These are phyloP conservation scores for Gnathonemus echidnorhynchus DNA, from an alignment of 2,113 vertebrate species.

Conservation along the genomic window DNA sequence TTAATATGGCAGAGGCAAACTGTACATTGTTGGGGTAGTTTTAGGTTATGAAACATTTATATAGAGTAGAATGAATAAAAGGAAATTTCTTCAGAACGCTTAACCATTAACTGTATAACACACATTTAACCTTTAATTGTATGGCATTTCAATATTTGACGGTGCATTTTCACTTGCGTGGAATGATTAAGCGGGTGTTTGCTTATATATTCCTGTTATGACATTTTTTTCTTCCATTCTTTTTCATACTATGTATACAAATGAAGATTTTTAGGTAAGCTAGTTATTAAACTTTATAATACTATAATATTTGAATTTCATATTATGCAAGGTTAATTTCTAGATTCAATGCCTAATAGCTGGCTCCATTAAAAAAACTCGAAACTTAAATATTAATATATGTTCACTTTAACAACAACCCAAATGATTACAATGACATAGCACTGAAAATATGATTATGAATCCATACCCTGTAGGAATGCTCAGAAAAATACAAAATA, in stretches of 20 bases:
- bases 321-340: not conserved
- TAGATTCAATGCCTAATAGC: not conserved
- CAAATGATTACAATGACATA: not conserved
- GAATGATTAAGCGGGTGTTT: not conserved
- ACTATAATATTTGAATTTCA: not conserved
- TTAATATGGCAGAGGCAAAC: not conserved
- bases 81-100: not conserved
- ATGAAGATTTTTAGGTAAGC: too few relatives aligned
- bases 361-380: not conserved
- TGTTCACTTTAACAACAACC: not conserved
- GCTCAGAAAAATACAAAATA: not conserved
- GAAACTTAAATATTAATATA: not conserved
- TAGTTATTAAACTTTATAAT: too few relatives aligned
- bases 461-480: not conserved
- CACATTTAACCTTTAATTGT: not conserved
- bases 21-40: not conserved
- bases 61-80: not conserved
- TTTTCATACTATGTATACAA: too few relatives aligned
- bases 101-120: not conserved
- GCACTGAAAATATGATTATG: not conserved
- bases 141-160: not conserved
- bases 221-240: too few relatives aligned
- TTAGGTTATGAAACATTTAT: not conserved
- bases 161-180: not conserved
- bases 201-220: too few relatives aligned